phyloP scores from a whole-genome alignment of 2,113 vertebrate species.

The Oryzias javanicus region DNA sequence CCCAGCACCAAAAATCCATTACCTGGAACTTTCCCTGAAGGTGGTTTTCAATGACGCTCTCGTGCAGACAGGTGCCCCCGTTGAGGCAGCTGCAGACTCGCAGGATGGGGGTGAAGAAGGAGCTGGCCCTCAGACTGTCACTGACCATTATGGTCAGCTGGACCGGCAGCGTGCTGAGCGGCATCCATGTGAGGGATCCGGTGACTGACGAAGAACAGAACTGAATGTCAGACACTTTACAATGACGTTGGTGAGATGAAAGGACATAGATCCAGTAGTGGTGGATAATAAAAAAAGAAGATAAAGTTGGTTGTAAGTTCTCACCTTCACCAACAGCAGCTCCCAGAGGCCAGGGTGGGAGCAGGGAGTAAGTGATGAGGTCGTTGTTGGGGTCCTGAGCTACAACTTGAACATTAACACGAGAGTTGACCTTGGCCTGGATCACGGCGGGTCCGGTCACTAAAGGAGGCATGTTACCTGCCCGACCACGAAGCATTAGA shows the following conservation, averaged over 20 bases:
- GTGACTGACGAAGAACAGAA: background rate
- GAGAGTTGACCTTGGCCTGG: conserved; percentile 65
- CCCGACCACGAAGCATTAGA: background rate
- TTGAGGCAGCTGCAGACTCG: conserved; percentile 80
- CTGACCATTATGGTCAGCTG: conserved; percentile 73
- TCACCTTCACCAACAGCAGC: conserved; percentile 72
- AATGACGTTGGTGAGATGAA: too few species aligned
- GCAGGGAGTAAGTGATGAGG: conserved; percentile 72
- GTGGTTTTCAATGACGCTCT: conserved; percentile 70
- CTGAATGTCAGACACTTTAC: too few species aligned
- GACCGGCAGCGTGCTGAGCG: conserved; percentile 61
- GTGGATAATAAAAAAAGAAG: background rate
- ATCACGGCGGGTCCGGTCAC: conserved; percentile 75
- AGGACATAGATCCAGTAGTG: background rate
- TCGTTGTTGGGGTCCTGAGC: conserved; percentile 77
- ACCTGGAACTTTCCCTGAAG: conserved; percentile 80
- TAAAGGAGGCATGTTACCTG: conserved; percentile 79
- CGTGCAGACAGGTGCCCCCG: conserved; percentile 78
- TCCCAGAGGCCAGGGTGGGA: conserved; percentile 66
- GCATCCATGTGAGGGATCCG: conserved; percentile 75
- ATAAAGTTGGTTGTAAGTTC: conserved; percentile 1
- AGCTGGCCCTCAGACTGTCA: conserved; percentile 65
- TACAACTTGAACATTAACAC: conserved; percentile 59
- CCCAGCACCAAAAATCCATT: background rate
- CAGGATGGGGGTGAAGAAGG: conserved; percentile 73